Percentiles rank a stretch among this genome's conserved stretches.
Evolutionary conservation across 2,888 invertebrate genomes (phyloP).

Genomic region (Seira musarum): DNA sequence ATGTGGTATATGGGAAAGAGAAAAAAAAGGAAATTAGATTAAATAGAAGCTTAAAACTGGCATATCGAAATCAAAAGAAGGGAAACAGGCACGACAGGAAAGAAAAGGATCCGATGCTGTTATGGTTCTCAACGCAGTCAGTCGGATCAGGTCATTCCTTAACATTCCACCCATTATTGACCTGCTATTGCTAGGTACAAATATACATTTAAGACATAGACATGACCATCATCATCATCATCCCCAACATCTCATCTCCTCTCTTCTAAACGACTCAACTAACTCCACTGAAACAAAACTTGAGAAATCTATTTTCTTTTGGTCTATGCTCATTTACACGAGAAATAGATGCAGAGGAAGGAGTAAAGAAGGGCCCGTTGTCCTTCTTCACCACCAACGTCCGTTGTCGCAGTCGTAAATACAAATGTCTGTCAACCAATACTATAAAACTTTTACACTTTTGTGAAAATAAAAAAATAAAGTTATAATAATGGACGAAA

Average conservation of each 20-base stretch:
- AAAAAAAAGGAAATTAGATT: neutral
- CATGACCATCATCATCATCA: constrained; percentile 33
- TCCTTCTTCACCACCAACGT: no score
- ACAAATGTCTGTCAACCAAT: no score
- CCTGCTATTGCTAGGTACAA: constrained; percentile 20
- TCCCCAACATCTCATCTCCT: constrained; percentile 47
- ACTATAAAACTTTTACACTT: no score
- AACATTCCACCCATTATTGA: constrained; percentile 24
- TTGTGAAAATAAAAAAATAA: no score
- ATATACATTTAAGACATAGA: no score
- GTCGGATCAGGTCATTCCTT: neutral
- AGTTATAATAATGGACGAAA: no score
- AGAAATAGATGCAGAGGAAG: no score
- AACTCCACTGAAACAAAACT: constrained; percentile 34
- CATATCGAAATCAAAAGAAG: neutral
- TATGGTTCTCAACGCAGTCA: neutral
- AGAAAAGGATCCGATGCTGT: neutral
- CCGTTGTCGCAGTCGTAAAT: no score
- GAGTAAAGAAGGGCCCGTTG: no score
- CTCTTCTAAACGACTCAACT: constrained; percentile 53
- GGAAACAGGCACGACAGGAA: neutral
- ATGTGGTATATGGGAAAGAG: neutral
- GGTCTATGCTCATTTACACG: no score
- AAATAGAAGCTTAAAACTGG: neutral
- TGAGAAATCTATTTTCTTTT: no score